These are phyloP conservation scores for Drosophila bipectinata DNA, from an alignment of 1,140 invertebrate genomes.

Conservation along the genomic window DNA sequence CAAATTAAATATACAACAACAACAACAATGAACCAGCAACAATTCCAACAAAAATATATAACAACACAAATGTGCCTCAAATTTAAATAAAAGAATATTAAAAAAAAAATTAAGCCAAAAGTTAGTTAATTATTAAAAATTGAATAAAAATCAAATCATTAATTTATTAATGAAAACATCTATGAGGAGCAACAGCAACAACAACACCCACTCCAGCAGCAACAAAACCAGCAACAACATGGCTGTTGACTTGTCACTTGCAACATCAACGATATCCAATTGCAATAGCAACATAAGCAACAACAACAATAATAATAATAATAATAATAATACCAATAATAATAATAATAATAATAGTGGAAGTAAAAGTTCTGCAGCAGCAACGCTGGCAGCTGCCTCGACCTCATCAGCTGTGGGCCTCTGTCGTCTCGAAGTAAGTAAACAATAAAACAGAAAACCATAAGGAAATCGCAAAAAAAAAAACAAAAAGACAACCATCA, in stretches of 20 bases:
- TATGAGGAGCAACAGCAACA: constrained; percentile 74
- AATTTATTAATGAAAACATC: constrained; percentile 52
- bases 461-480: background rate
- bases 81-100: constrained; percentile 1
- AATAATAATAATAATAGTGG: constrained; percentile 30
- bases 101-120: constrained; percentile 43
- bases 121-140: constrained; percentile 1
- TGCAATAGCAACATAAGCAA: constrained; percentile 31
- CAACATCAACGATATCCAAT: constrained; percentile 46
- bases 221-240: constrained; percentile 52
- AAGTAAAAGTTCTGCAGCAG: constrained; percentile 55
- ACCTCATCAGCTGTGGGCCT: constrained; percentile 65
- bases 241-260: constrained; percentile 70
- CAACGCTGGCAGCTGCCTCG: constrained; percentile 21
- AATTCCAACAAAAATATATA: constrained; percentile 13
- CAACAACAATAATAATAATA: constrained; percentile 20
- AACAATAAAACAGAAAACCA: constrained; percentile 8
- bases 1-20: constrained; percentile 27
- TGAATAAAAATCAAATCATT: constrained; percentile 1
- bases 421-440: constrained; percentile 83
- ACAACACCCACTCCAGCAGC: constrained; percentile 44
- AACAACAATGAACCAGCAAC: background rate
- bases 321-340: constrained; percentile 18
- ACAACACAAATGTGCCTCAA: constrained; percentile 53
- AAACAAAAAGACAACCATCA: background rate